Base-by-base conservation (phyloP, 2,113 vertebrate species). In the Dinomys branickii region DNA sequence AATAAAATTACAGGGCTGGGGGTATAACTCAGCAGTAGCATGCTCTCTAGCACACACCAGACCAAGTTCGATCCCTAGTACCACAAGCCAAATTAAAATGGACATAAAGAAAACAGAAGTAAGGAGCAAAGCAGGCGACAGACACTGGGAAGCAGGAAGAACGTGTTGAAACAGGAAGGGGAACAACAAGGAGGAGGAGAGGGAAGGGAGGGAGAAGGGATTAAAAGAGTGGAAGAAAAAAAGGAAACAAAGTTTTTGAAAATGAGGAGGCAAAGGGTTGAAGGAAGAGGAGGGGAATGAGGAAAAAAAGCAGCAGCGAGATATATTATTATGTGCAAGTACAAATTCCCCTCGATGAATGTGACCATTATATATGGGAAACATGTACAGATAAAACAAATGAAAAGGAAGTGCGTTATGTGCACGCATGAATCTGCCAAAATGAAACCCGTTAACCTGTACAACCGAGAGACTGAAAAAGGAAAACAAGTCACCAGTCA, bases 1-100 rank as follows among this genome's bases (percentile, higher is more conserved):
- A 96, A 80, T 58, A 97, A 96, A 97, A 78, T 0, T 56, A 3
- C 24, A 88, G 56, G 41, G n/a, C 5, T 58, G 19, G 69, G 22
- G 47, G 2, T 86, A 5, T 73, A 58, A 7, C 35, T 58, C 33
- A 63, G 12, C 78, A 14, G 54, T 1, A 94, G 54, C 59, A 20
- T 19, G 85, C n/a, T 41, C 7, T 52, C 85, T 52, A 88, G 44
- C 63, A 82, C 38, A 11, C 35, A 59, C 16, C 20, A 71, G 7
- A 19, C 41, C 20, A 59, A 4, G 26, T 83, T 88, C 24, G 81
- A 71, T 58, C 16, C 30, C 58, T 7, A 65, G 12, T 12, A 93
- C 10, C 35, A 28, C 2, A 58, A 81, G 80, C 54, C 69, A 80
- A 69, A 47, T 58, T 58, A 77, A 61, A 38, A 92, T 54, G 19